Conservation (phyloP, 2,888 invertebrate genomes). For the Hypomecis atomaria region DNA sequence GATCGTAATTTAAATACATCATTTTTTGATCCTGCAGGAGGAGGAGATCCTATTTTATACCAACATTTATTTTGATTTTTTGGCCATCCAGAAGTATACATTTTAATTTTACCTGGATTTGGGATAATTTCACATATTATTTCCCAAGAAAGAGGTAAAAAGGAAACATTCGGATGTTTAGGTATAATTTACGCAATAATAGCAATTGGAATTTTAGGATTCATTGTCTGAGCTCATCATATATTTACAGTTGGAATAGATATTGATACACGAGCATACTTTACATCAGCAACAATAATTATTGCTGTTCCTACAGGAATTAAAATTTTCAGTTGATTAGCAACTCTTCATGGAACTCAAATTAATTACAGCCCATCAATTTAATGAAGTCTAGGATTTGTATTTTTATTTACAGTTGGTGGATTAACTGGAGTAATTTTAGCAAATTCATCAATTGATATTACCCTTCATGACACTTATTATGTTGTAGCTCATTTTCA, state of each 20-base stretch:
- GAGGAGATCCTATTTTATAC: constrained; percentile 92
- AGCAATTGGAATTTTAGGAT: constrained; percentile 92
- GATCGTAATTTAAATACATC: constrained; percentile 93
- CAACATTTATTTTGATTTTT: constrained; percentile 96
- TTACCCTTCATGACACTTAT: constrained; percentile 92
- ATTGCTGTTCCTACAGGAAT: constrained; percentile 94
- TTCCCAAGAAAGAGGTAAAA: constrained; percentile 89
- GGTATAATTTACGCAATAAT: constrained; percentile 94
- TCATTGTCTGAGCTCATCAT: constrained; percentile 94
- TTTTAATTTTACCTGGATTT: constrained; percentile 93
- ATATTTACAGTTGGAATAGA: constrained; percentile 94
- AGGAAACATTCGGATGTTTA: constrained; percentile 88
- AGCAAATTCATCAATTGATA: constrained; percentile 91
- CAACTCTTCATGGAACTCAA: constrained; percentile 87
- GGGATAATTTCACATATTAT: constrained; percentile 92
- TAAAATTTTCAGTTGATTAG: constrained; percentile 92
- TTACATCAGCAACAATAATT: constrained; percentile 93
- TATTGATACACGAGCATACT: constrained; percentile 93
- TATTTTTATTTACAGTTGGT: constrained; percentile 91
- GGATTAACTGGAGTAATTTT: constrained; percentile 88
- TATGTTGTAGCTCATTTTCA: constrained; percentile 94
- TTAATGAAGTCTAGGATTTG: constrained; percentile 89
- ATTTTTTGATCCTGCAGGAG: constrained; percentile 92
- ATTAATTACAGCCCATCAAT: constrained; percentile 84
- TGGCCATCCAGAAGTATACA: constrained; percentile 94